Evolutionary conservation across 2,797 vertebrate genomes (phyloP).

Genomic region (Mormyrops boulengeri): DNA sequence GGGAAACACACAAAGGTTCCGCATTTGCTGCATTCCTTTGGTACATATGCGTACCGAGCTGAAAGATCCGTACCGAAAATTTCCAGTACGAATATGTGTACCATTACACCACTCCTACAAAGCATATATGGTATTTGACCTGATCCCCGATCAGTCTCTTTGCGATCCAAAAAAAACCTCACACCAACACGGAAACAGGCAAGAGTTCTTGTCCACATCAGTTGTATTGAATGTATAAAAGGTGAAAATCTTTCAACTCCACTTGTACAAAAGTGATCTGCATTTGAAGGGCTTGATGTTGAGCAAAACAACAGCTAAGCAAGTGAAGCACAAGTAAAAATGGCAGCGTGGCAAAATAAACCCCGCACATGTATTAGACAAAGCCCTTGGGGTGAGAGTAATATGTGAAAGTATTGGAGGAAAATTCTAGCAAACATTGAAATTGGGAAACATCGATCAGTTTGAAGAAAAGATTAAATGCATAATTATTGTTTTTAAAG

Average conservation of each 20-base stretch:
- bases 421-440: not conserved
- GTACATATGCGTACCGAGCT: not conserved
- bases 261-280: not conserved
- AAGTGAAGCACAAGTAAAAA: not conserved
- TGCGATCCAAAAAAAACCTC: not conserved
- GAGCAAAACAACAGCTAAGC: not conserved
- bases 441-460: not conserved
- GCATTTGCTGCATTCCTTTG: not conserved
- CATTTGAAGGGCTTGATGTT: not conserved
- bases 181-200: not conserved
- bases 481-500: not conserved
- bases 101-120: not conserved
- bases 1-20: too few relatives aligned
- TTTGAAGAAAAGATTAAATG: not conserved
- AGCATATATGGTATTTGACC: not conserved
- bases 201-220: not conserved
- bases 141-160: not conserved
- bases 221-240: not conserved
- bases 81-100: not conserved
- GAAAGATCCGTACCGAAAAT: not conserved
- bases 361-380: not conserved
- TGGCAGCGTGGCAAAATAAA: not conserved
- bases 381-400: not conserved
- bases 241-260: not conserved
- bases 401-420: not conserved